Evolutionary conservation across 1,140 invertebrate genomes (phyloP).

Genomic region (Scaptodrosophila lebanonensis): DNA sequence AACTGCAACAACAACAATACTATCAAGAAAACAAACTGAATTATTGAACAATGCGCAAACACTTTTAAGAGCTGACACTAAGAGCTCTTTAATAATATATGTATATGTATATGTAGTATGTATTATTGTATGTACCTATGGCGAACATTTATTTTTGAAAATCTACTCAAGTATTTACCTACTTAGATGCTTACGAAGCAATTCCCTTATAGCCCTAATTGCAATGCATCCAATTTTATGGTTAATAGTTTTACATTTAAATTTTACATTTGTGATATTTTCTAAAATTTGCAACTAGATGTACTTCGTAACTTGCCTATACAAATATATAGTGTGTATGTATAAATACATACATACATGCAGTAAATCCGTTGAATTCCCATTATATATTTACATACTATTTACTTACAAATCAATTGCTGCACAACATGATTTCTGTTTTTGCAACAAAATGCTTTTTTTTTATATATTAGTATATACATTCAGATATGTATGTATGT

Average conservation of each 20-base stretch:
- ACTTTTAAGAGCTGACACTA: too few relatives aligned
- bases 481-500: slow-evolving; percentile 33
- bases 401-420: slow-evolving; percentile 36
- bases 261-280: slow-evolving; percentile 76
- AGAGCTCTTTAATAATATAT: slow-evolving; percentile 29
- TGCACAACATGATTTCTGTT: too few relatives aligned
- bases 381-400: slow-evolving; percentile 14
- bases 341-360: slow-evolving; percentile 16
- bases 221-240: slow-evolving; percentile 51
- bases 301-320: slow-evolving; percentile 66
- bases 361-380: slow-evolving; percentile 15
- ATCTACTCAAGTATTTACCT: slow-evolving; percentile 35
- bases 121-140: slow-evolving; percentile 59
- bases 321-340: slow-evolving; percentile 31
- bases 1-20: too few relatives aligned
- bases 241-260: slow-evolving; percentile 68
- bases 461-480: slow-evolving; percentile 17
- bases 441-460: slow-evolving; percentile 21
- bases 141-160: slow-evolving; percentile 37
- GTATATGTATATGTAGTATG: slow-evolving; percentile 9
- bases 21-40: slow-evolving; percentile 1
- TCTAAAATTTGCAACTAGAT: slow-evolving; percentile 70
- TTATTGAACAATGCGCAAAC: too few relatives aligned
- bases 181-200: slow-evolving; percentile 38
- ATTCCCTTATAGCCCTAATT: too few relatives aligned